Base-by-base conservation (phyloP, 2,797 vertebrate genomes). In the Clamator glandarius region DNA sequence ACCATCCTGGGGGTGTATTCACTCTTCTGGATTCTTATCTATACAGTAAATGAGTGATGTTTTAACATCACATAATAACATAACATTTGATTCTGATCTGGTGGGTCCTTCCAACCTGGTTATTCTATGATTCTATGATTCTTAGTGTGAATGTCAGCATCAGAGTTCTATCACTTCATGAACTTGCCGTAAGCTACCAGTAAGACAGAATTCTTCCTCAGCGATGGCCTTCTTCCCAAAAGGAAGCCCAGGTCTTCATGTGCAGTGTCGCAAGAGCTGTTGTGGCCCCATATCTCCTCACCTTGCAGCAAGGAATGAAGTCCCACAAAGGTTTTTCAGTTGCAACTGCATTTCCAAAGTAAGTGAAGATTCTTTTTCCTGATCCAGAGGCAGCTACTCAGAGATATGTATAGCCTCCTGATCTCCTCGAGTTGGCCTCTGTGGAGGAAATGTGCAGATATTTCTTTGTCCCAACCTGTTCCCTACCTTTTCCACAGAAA, bases 1-100 rank as follows among this genome's bases (percentile, higher is more conserved):
- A 11, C 42, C 0, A 0, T 63, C 68, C 35, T 63, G 15, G 48
- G 33, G 3, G 0, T 59, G 0, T 52, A 23, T 29, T 90, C 41
- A 15, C 19, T 77, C 25, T 68, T 51, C 21, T 57, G 52, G 23
- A 59, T 82, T 73, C 77, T 70, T 63, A 61, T 6, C 42, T 44
- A 44, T 44, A 18, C 42, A 44, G 42, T 44, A 44, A 14, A 44
- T 44, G 42, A 44, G 42, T 44, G 42, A 44, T 44, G 42, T 44
- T 44, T 18, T 44, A 44, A 44, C 42, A 44, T 44, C 42, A 44
- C 42, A 44, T 44, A 44, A 44, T 44, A 44, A 15, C 42, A 16
- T 44, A 44, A 44, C 42, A 44, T 44, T 44, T 16, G n/a, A n/a
- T n/a, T n/a, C n/a, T n/a, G n/a, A n/a, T n/a, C n/a, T n/a, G n/a